These are phyloP conservation scores for Brachionus sp. DNA, from an alignment of 1,140 invertebrate genomes.

Conservation along the genomic window DNA sequence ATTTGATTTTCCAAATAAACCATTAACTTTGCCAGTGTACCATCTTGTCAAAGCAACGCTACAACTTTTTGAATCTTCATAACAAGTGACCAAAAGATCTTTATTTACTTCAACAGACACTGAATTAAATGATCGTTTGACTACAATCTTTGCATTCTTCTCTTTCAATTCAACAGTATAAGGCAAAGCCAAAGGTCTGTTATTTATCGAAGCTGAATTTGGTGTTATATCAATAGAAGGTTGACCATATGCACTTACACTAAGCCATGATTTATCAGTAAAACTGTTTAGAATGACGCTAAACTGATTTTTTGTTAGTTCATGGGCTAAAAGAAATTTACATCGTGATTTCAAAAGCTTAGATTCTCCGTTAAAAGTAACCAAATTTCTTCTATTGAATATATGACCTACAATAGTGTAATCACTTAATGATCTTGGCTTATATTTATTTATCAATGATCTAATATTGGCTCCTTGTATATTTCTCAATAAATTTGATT, in stretches of 20 bases:
- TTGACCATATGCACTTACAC: slow-evolving; percentile 4
- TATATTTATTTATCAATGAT: slow-evolving; percentile 32
- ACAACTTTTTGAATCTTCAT: slow-evolving; percentile 42
- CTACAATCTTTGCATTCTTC: neutral
- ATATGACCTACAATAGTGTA: slow-evolving; percentile 6
- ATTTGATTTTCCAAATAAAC: slow-evolving; percentile 28
- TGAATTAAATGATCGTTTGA: neutral
- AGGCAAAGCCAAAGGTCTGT: neutral
- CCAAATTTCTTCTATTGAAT: slow-evolving; percentile 30
- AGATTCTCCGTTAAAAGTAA: slow-evolving; percentile 15
- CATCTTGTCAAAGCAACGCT: slow-evolving; percentile 38
- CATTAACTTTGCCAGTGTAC: slow-evolving; percentile 41
- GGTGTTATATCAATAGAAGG: neutral
- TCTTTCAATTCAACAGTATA: neutral
- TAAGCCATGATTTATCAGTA: neutral
- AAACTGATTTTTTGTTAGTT: slow-evolving; percentile 22
- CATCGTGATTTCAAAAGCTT: neutral
- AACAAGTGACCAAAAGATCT: slow-evolving; percentile 22
- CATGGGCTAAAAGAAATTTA: slow-evolving; percentile 20
- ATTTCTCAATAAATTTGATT: neutral
- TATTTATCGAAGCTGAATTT: neutral
- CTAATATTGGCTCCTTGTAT: neutral
- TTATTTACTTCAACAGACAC: slow-evolving; percentile 1
- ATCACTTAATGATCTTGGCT: neutral
- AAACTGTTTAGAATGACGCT: slow-evolving; percentile 17